Evolutionary conservation across 2,797 vertebrate genomes (phyloP).

Genomic region (Chaetodon trifasciatus): DNA sequence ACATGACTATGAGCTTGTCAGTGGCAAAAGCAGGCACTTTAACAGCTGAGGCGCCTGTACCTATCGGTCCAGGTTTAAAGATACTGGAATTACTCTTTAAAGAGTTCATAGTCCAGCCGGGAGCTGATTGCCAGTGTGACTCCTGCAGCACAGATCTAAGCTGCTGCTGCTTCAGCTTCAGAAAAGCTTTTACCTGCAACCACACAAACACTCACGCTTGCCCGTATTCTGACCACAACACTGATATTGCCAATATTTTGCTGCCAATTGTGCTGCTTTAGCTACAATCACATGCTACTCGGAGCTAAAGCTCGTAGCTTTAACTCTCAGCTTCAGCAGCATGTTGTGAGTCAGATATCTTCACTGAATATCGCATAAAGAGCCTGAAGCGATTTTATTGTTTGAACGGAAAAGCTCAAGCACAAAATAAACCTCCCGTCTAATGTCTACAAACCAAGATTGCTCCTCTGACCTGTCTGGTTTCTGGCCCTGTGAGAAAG

Average conservation of each 20-base stretch:
- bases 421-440: slow-evolving; percentile 14
- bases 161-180: background rate
- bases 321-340: background rate
- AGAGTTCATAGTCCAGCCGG: slow-evolving; percentile 7
- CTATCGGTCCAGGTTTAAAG: no score
- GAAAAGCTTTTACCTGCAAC: background rate
- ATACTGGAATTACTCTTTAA: background rate
- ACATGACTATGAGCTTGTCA: no score
- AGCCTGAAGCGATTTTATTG: slow-evolving; percentile 11
- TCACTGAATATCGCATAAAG: background rate
- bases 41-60: no score
- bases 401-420: slow-evolving; percentile 21
- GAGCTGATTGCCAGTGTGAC: background rate
- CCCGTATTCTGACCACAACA: background rate
- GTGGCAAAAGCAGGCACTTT: no score
- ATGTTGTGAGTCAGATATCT: background rate
- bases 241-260: background rate
- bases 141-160: background rate
- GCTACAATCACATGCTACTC: no score
- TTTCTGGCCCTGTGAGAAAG: background rate
- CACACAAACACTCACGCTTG: background rate
- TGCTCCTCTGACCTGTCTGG: slow-evolving; percentile 3
- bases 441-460: slow-evolving; percentile 23
- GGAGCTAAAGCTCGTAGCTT: no score
- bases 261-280: background rate